Conservation (phyloP, 2,888 invertebrate genomes). For the Nomada hirtipes region DNA sequence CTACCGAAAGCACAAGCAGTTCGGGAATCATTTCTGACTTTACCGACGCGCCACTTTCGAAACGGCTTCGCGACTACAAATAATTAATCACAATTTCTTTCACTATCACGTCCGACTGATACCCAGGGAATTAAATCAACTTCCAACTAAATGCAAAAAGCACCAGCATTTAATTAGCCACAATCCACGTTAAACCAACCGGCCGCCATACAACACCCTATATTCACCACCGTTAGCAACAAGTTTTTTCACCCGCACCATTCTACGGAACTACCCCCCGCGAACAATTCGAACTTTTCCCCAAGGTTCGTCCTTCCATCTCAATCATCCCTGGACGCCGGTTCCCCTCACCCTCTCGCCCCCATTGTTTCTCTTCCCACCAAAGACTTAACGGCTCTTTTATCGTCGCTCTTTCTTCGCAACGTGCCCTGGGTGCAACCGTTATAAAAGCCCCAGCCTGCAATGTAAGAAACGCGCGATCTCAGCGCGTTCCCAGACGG, state of each 20-base stretch:
- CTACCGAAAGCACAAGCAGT: too few species aligned
- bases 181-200: too few species aligned
- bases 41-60: too few species aligned
- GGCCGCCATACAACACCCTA: too few species aligned
- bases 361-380: constrained; percentile 59
- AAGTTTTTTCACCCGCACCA: constrained; percentile 39
- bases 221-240: constrained; percentile 30
- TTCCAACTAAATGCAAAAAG: too few species aligned
- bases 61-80: too few species aligned
- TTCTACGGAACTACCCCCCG: neutral
- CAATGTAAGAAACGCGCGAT: constrained; percentile 60
- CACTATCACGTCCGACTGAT: too few species aligned
- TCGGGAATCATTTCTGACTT: too few species aligned
- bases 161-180: too few species aligned
- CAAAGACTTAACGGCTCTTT: constrained; percentile 72
- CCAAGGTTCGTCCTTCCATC: constrained; percentile 14
- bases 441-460: constrained; percentile 68
- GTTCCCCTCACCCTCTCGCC: constrained; percentile 1
- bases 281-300: constrained; percentile 1
- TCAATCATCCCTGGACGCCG: constrained; percentile 35
- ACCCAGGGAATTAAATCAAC: too few species aligned
- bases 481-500: constrained; percentile 42
- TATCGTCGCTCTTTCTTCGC: constrained; percentile 70
- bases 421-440: constrained; percentile 50
- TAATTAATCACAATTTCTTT: too few species aligned